phyloP scores from a whole-genome alignment of 2,888 invertebrate genomes.

The Callyntrura sp. region DNA sequence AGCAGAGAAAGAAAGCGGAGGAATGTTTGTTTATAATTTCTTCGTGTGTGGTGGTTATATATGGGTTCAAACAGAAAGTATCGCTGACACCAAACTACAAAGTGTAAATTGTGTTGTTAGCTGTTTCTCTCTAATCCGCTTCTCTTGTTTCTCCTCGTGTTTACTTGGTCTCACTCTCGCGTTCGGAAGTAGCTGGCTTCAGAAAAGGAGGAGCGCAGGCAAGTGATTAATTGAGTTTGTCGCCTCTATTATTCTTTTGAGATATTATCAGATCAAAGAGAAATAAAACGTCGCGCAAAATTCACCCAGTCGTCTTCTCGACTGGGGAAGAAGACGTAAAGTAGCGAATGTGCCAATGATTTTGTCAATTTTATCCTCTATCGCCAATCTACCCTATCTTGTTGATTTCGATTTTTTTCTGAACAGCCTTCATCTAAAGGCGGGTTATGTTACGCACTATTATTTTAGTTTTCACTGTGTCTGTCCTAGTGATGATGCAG shows the following conservation, averaged over 20 bases:
- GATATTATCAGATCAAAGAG: conserved; percentile 13
- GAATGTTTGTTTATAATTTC: no score
- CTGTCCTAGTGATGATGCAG: not conserved
- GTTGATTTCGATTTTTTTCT: not conserved
- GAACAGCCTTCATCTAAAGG: conserved; percentile 12
- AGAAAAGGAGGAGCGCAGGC: not conserved
- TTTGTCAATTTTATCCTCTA: conserved; percentile 47
- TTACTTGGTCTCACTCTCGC: not conserved
- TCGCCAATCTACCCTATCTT: no score
- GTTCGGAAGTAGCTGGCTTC: not conserved
- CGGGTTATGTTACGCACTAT: not conserved
- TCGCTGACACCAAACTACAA: not conserved
- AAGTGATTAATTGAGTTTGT: conserved; percentile 66
- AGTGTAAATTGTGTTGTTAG: not conserved
- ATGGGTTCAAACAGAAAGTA: not conserved
- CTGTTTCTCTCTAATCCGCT: not conserved
- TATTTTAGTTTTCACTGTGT: not conserved
- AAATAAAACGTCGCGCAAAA: not conserved
- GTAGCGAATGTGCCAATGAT: not conserved
- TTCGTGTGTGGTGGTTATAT: no score
- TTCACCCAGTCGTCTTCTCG: not conserved
- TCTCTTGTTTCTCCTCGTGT: not conserved
- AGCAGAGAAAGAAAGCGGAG: no score
- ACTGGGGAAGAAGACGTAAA: not conserved
- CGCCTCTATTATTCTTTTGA: conserved; percentile 37